Base-by-base conservation (phyloP, 2,888 invertebrate genomes). In the Ochropleura leucogaster region DNA sequence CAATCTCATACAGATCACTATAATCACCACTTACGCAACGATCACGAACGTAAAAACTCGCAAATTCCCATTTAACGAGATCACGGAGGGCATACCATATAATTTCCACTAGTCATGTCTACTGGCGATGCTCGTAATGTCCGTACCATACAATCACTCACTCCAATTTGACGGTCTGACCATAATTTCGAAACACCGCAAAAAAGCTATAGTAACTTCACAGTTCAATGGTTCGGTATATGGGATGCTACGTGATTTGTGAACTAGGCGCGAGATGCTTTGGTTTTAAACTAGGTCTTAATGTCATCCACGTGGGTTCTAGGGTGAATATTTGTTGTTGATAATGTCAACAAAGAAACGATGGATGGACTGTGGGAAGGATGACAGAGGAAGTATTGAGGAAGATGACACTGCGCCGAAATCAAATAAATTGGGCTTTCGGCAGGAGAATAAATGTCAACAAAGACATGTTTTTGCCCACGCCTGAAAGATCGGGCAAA, bases 151-250 rank as follows among this genome's bases (percentile, higher is more conserved):
- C 80, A 77, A 85, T 77, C 81, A 85, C 60, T 69, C 72, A 70
- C 60, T 74, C 66, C 64, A 79, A 86, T 85, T 78, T 84, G 57
- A 77, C 74, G 60, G 51, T 55, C 71, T 59, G 20, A 67, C 72
- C 70, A 86, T 74, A 76, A 86, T 86, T 86, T 77, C 55, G 72
- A 70, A 84, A 74, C 30, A 73, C 77, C 86, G 72, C 82, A 86
- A 84, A 83, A 85, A 84, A 70, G 30, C 44, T 18, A 60, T 80
- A 5, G 57, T 51, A 62, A 51, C 72, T 74, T 80, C 70, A 84
- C 68, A 63, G 66, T 71, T 75, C 68, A 75, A 16, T 84, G 47
- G 46, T 59, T 73, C 46, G 6, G 44, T 74, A 74, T 70, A 74
- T 84, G 51, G 60, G 57, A 59, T 79, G 46, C 14, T 68, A 74